Conservation (phyloP, 2,113 vertebrate species). For the Periophthalmus modestus region DNA sequence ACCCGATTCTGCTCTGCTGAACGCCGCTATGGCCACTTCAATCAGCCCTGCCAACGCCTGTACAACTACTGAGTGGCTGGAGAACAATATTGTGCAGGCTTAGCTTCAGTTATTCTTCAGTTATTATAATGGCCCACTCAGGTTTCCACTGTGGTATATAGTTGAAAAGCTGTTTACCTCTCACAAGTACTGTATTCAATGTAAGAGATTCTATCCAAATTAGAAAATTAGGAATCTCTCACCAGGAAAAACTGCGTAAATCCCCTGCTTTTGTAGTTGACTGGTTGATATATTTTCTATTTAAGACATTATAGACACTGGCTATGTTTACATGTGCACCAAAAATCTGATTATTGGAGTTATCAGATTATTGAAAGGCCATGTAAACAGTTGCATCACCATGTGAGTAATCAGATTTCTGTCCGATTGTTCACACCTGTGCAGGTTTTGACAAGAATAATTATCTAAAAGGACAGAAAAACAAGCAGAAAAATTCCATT, state of each 20-base stretch:
- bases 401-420: too few relatives aligned
- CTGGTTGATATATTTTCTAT: background rate
- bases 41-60: constrained; percentile 72
- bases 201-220: background rate
- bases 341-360: too few relatives aligned
- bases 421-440: too few relatives aligned
- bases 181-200: constrained; percentile 8
- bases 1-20: constrained; percentile 53
- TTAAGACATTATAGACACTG: background rate
- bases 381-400: too few relatives aligned
- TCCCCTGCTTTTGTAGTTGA: background rate
- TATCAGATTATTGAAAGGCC: too few relatives aligned
- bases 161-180: background rate
- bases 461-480: too few relatives aligned
- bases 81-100: background rate
- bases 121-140: constrained; percentile 20
- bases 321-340: too few relatives aligned
- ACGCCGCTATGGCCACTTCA: constrained; percentile 64
- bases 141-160: constrained; percentile 16
- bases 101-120: constrained; percentile 5
- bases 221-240: background rate
- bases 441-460: too few relatives aligned
- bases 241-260: background rate
- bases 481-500: too few relatives aligned
- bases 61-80: constrained; percentile 67